Conservation (phyloP, 2,888 invertebrate species). For the Acanthosepion lycidas region DNA sequence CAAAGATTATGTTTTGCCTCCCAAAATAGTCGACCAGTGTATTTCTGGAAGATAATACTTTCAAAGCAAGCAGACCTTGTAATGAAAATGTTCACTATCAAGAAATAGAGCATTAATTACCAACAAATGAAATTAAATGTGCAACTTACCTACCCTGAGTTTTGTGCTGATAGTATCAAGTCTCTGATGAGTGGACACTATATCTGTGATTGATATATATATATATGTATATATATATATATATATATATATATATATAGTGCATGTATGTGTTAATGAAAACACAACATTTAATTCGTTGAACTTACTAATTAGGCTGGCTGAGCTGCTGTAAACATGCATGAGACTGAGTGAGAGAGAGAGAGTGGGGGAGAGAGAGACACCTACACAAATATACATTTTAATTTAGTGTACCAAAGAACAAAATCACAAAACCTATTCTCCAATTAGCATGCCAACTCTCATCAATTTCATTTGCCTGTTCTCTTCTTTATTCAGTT, state of each 20-base stretch:
- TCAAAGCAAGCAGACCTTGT: too few relatives aligned
- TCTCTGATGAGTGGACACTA: too few relatives aligned
- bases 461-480: not conserved
- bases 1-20: too few relatives aligned
- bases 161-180: too few relatives aligned
- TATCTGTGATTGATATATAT: not conserved
- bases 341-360: not conserved
- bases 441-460: not conserved
- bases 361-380: not conserved
- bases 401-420: not conserved
- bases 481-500: not conserved
- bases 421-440: not conserved
- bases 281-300: too few relatives aligned
- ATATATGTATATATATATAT: conserved; percentile 38
- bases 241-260: not conserved
- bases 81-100: too few relatives aligned
- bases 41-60: too few relatives aligned
- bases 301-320: too few relatives aligned
- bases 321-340: not conserved
- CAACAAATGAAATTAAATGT: too few relatives aligned
- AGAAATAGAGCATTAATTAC: too few relatives aligned
- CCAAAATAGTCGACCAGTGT: too few relatives aligned
- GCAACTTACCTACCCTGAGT: too few relatives aligned
- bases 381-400: not conserved
- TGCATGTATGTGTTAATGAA: not conserved